Evolutionary conservation across 2,113 vertebrate genomes (phyloP).

Genomic region (Vulpes vulpes): DNA sequence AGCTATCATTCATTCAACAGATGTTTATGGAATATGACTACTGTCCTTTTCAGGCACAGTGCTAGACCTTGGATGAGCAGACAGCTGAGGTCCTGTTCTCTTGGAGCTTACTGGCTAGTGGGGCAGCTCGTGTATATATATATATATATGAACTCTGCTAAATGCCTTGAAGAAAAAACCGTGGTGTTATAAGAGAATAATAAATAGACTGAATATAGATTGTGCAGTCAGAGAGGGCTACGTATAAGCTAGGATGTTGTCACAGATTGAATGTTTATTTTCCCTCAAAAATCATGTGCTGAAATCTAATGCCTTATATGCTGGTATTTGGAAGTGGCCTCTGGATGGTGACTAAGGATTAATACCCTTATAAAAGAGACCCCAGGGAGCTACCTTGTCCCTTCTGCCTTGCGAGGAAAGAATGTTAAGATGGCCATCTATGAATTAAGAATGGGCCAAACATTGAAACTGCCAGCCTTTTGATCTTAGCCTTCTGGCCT

Average conservation of each 20-base stretch:
- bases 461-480: neutral
- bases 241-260: neutral
- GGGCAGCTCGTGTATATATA: neutral
- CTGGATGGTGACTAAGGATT: neutral
- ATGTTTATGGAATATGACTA: neutral
- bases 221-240: no score
- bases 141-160: neutral
- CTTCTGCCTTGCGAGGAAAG: neutral
- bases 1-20: neutral
- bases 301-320: neutral
- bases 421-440: accelerated
- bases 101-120: neutral
- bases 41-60: neutral
- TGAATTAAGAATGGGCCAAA: neutral
- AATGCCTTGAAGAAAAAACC: neutral
- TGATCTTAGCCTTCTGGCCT: neutral
- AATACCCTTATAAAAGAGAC: neutral
- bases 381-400: neutral
- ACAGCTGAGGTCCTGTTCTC: neutral
- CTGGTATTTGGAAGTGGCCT: neutral
- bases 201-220: no score
- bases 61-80: neutral
- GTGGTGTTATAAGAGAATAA: neutral
- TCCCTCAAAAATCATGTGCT: neutral
- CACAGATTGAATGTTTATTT: neutral